Conservation (phyloP, 2,888 invertebrate genomes). For the Cheilosia scutellata region DNA sequence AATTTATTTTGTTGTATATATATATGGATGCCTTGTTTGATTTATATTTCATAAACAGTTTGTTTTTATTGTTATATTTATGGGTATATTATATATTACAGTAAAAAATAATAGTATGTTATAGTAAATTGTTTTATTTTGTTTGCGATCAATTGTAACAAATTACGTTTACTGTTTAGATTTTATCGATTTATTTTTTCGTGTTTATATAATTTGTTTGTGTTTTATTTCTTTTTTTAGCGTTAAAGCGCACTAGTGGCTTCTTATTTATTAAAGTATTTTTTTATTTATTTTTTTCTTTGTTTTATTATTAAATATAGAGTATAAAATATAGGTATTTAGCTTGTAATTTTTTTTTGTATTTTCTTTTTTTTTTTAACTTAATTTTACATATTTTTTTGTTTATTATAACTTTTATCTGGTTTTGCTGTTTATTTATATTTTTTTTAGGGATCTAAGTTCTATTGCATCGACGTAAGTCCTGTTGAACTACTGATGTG, state of each 20-base stretch:
- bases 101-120: conserved; percentile 60
- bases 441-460: conserved; percentile 70
- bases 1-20: conserved; percentile 19
- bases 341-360: conserved; percentile 51
- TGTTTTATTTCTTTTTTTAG: conserved; percentile 39
- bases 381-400: conserved; percentile 57
- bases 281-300: conserved; percentile 35
- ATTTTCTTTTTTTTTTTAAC: conserved; percentile 47
- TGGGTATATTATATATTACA: conserved; percentile 61
- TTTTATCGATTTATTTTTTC: conserved; percentile 34
- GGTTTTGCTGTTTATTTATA: conserved; percentile 78
- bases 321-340: conserved; percentile 71
- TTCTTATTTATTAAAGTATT: conserved; percentile 36
- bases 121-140: conserved; percentile 43
- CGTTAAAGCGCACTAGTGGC: conserved; percentile 63
- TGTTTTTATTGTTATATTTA: conserved; percentile 30
- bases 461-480: conserved; percentile 84
- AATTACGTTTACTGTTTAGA: conserved; percentile 47
- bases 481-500: conserved; percentile 86
- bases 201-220: conserved; percentile 23
- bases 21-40: conserved; percentile 43
- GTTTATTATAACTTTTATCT: conserved; percentile 78
- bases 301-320: conserved; percentile 74
- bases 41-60: conserved; percentile 4
- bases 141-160: conserved; percentile 41